A percentile compares a stretch with the other conserved stretches of the same genome.
Evolutionary conservation across 2,797 vertebrate genomes (phyloP).

Genomic region (Craterocephalus amniculus): DNA sequence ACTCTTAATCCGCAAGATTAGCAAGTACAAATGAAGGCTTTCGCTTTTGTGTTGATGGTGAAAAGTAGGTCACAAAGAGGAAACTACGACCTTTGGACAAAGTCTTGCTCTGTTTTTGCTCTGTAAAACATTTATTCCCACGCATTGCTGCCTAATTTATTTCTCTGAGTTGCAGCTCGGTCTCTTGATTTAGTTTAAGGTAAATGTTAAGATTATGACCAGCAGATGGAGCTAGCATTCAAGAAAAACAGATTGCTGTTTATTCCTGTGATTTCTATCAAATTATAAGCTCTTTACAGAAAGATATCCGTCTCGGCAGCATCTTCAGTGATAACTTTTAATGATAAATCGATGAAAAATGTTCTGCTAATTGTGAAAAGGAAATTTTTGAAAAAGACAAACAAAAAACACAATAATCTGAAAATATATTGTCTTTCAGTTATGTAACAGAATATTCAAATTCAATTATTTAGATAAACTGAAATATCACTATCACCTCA

Average conservation of each 20-base stretch:
- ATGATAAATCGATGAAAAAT: not conserved
- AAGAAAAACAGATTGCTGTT: constrained; percentile 33
- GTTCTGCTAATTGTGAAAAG: too few species aligned
- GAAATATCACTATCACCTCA: not conserved
- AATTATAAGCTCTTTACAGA: not conserved
- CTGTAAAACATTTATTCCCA: constrained; percentile 8
- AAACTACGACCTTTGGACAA: constrained; percentile 27
- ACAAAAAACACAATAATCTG: not conserved
- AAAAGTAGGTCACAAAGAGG: constrained; percentile 43
- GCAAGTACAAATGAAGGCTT: constrained; percentile 47
- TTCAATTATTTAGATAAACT: not conserved
- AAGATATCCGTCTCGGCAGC: not conserved
- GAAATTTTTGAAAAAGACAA: not conserved
- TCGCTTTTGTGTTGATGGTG: constrained; percentile 24
- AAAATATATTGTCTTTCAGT: not conserved
- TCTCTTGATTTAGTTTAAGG: constrained; percentile 1
- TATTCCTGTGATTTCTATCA: not conserved
- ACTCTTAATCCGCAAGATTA: constrained; percentile 56
- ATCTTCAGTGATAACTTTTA: not conserved
- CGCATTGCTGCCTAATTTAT: not conserved
- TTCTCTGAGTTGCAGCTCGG: not conserved
- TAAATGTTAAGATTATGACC: constrained; percentile 27
- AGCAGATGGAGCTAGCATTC: constrained; percentile 71
- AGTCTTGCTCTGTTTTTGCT: not conserved
- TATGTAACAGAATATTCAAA: not conserved